Base-by-base conservation (phyloP, 2,113 vertebrate genomes). In the Gymnobelideus leadbeateri region DNA sequence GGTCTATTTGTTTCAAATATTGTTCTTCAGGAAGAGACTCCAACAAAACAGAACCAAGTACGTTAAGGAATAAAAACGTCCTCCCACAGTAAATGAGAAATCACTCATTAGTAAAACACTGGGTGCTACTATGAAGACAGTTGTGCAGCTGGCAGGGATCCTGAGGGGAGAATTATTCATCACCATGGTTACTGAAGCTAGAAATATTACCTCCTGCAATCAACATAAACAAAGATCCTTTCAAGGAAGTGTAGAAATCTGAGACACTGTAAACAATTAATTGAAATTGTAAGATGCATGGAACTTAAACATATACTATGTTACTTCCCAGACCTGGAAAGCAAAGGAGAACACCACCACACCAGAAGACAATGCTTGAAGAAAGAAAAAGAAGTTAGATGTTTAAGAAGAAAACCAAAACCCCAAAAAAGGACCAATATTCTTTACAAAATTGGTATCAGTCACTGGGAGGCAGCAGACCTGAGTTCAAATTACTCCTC, bases 181-280 rank as follows among this genome's bases (percentile, higher is more conserved):
- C 98, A 92, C 98, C 98, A 99, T 99, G 98, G 99, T 98, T 99
- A 99, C 98, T 95, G 97, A 91, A 96, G 97, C 98, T 98, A 96
- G 98, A 98, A 99, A 99, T 98, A 98, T 98, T 98, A 98, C 97
- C 97, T 98, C 98, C 98, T 94, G 97, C 98, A 98, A 98, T 98
- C 98, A 97, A 43, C 96, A 96, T 97, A 98, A 98, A 98, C 98
- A 98, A 98, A 98, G 98, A 98, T 97, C 97, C 93, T 98, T 98
- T 98, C 98, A 98, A 97, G 96, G 96, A 8, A 89, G 97, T 96
- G 94, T 97, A 97, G 98, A 98, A 98, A 98, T 98, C 95, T 97
- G 96, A 98, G 94, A 84, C 4, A 0, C 96, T 98, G 97, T 94
- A 97, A 98, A 98, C 98, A 98, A 98, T 98, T 98, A 93, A 94